Evolutionary conservation across 2,113 vertebrate species (phyloP).

Genomic region (Dicrurus megarhynchus): DNA sequence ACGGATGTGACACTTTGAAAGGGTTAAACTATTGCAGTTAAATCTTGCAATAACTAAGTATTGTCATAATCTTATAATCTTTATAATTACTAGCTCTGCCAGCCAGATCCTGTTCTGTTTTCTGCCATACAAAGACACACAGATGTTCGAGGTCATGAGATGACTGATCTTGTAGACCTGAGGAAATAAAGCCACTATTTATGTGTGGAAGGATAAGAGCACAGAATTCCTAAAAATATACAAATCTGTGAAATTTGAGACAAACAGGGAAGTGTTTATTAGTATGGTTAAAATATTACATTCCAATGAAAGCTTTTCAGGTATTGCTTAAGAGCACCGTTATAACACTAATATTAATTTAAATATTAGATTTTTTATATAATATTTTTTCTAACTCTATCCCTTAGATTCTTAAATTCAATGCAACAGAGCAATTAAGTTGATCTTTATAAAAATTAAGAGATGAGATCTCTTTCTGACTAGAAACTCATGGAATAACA

Average conservation of each 20-base stretch:
- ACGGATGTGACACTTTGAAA: background rate
- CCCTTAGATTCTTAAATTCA: background rate
- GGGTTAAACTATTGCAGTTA: background rate
- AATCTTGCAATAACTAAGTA: background rate
- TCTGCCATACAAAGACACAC: background rate
- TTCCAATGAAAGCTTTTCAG: background rate
- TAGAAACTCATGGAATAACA: background rate
- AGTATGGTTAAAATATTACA: background rate
- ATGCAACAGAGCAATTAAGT: background rate
- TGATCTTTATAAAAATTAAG: background rate
- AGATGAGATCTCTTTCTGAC: background rate
- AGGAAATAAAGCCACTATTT: background rate
- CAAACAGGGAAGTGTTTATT: background rate
- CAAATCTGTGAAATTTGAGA: background rate
- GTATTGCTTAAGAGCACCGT: background rate
- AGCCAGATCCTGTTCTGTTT: background rate
- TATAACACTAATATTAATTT: background rate
- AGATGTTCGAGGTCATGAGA: background rate
- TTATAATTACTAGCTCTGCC: background rate
- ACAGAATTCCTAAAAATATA: background rate
- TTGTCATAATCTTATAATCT: background rate
- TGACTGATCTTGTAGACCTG: background rate
- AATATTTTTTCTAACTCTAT: background rate
- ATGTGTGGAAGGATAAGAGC: background rate
- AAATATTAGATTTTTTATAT: background rate